A percentile compares a stretch with the other conserved stretches of the same genome.
These are phyloP conservation scores for Calliphora vomitoria DNA, from an alignment of 2,888 invertebrate species.

Conservation along the genomic window DNA sequence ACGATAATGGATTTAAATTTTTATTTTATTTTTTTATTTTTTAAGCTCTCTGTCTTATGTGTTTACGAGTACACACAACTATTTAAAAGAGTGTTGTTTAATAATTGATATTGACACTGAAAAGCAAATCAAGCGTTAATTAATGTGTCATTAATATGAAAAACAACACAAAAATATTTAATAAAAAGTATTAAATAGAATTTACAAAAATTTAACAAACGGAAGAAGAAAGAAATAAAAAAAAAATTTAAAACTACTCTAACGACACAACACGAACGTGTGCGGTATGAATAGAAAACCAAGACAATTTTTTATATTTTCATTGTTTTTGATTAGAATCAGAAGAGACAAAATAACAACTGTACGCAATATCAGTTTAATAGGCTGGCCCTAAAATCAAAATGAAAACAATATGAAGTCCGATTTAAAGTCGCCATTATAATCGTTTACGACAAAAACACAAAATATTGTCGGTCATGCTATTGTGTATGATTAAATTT, in stretches of 20 bases:
- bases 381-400: too few species aligned
- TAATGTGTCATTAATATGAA: conserved; percentile 46
- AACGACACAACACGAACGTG: not conserved
- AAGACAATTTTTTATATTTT: not conserved
- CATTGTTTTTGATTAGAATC: conserved; percentile 32
- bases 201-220: not conserved
- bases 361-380: not conserved
- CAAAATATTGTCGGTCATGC: too few species aligned
- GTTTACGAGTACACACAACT: not conserved
- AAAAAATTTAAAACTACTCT: not conserved
- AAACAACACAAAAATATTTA: conserved; percentile 8
- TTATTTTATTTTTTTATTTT: conserved; percentile 23
- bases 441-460: too few species aligned
- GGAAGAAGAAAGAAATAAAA: not conserved
- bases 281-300: not conserved
- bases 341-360: not conserved
- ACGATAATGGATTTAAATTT: conserved; percentile 1
- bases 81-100: conserved; percentile 15
- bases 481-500: too few species aligned
- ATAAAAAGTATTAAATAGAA: conserved; percentile 1
- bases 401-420: too few species aligned
- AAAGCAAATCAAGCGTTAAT: conserved; percentile 59
- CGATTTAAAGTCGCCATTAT: too few species aligned
- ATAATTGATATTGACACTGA: conserved; percentile 67
- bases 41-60: not conserved